Percentiles rank a stretch among this genome's conserved stretches.
Evolutionary conservation across 2,797 vertebrate species (phyloP).

Genomic region (Carduelis carduelis): DNA sequence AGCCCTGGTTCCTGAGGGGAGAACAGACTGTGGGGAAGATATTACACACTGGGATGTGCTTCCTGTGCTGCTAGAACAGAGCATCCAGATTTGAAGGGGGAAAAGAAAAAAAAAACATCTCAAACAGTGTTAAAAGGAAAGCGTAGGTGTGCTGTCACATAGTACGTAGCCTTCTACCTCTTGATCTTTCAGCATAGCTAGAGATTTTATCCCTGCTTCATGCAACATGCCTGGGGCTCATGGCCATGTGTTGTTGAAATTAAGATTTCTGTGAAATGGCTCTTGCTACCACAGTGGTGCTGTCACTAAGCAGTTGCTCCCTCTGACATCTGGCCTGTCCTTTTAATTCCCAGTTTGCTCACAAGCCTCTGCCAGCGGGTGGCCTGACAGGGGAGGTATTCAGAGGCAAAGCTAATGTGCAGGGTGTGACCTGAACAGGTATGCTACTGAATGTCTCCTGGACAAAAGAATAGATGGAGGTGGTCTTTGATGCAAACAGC

Average conservation of each 20-base stretch:
- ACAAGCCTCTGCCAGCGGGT: not conserved
- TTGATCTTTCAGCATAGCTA: not conserved
- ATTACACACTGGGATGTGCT: not conserved
- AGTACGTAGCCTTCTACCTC: not conserved
- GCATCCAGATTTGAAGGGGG: not conserved
- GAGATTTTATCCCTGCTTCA: not conserved
- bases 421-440: not conserved
- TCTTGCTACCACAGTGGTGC: not conserved
- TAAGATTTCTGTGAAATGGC: not conserved
- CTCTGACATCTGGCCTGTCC: not conserved
- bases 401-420: not conserved
- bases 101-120: not conserved
- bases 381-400: not conserved
- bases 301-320: not conserved
- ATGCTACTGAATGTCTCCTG: not conserved
- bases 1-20: not conserved
- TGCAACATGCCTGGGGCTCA: not conserved
- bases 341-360: not conserved
- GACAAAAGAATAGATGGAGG: not conserved
- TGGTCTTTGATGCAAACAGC: not conserved
- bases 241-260: not conserved
- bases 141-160: not conserved
- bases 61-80: not conserved
- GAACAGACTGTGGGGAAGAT: accelerated
- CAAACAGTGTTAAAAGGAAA: not conserved